Conservation (phyloP, 2,888 invertebrate species). For the Chironomus tentans region DNA sequence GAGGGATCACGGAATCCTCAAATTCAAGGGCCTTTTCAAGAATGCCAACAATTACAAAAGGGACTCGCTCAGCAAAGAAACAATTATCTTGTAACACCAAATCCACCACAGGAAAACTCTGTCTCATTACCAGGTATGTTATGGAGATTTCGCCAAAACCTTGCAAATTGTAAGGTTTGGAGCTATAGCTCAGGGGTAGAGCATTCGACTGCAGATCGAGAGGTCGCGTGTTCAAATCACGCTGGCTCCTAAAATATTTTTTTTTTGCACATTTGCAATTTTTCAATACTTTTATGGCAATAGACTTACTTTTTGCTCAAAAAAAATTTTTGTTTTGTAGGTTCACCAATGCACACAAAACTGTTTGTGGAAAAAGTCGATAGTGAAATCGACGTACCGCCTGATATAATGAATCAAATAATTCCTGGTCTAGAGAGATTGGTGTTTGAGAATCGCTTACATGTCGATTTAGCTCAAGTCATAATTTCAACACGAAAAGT, state of each 20-base stretch:
- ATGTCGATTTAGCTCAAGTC: slow-evolving; percentile 41
- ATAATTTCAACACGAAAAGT: slow-evolving; percentile 43
- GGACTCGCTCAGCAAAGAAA: slow-evolving; percentile 40
- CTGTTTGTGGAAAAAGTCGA: slow-evolving; percentile 32
- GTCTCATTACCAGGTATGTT: slow-evolving; percentile 42
- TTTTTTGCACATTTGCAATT: slow-evolving; percentile 2
- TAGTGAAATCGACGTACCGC: slow-evolving; percentile 40
- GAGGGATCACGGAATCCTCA: slow-evolving; percentile 52
- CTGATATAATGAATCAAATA: slow-evolving; percentile 45
- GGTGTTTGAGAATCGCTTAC: slow-evolving; percentile 42
- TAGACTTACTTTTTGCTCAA: background rate
- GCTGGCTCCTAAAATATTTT: slow-evolving; percentile 1
- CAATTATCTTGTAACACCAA: slow-evolving; percentile 40
- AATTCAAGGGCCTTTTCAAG: slow-evolving; percentile 61
- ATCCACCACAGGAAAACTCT: slow-evolving; percentile 42
- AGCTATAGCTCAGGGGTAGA: slow-evolving; percentile 23
- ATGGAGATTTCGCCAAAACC: too few species aligned
- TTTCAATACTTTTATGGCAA: background rate
- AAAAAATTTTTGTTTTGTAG: slow-evolving; percentile 39
- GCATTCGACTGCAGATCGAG: slow-evolving; percentile 27
- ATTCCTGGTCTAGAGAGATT: slow-evolving; percentile 42
- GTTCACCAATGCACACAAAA: slow-evolving; percentile 53
- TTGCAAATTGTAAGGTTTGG: background rate
- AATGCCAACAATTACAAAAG: slow-evolving; percentile 67
- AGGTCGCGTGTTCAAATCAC: slow-evolving; percentile 23